These are phyloP conservation scores for Erythrocebus patas DNA, from an alignment of 2,113 vertebrate species.

Conservation along the genomic window DNA sequence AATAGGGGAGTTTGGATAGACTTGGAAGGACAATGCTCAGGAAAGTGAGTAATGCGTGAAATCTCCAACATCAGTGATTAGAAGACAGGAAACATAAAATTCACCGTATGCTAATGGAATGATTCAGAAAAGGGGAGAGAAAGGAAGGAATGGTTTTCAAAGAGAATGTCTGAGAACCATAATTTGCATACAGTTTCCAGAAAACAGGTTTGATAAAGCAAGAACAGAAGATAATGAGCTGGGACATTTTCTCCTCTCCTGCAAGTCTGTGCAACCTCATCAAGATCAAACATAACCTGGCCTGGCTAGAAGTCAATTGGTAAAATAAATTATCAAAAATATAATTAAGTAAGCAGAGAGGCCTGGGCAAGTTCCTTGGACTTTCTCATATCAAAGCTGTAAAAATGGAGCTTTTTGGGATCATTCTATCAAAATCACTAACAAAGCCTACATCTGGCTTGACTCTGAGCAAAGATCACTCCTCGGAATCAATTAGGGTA, in stretches of 20 bases:
- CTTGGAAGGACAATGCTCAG: neutral
- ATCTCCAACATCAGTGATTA: neutral
- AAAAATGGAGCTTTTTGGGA: conserved; percentile 35
- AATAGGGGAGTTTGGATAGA: neutral
- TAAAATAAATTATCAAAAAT: conserved; percentile 70
- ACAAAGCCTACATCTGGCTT: conserved; percentile 40
- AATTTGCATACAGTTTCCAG: conserved; percentile 29
- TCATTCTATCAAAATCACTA: conserved; percentile 48
- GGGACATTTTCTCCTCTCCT: neutral
- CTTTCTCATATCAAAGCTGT: conserved; percentile 21
- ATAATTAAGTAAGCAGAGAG: conserved; percentile 65
- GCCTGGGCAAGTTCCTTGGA: conserved; percentile 20
- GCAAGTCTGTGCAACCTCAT: neutral
- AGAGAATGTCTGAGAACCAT: conserved; percentile 35
- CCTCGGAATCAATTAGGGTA: conserved; percentile 59
- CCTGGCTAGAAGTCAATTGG: conserved; percentile 54
- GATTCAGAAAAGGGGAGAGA: neutral
- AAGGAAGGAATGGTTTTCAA: neutral
- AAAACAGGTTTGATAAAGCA: conserved; percentile 19
- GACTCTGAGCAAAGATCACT: neutral
- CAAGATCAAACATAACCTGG: conserved; percentile 54
- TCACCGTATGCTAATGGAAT: neutral
- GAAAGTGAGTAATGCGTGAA: neutral
- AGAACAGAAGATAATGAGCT: conserved; percentile 37
- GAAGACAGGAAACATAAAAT: neutral